Evolutionary conservation across 1,140 invertebrate species (phyloP).

Genomic region (Hydropsyche tenuis): DNA sequence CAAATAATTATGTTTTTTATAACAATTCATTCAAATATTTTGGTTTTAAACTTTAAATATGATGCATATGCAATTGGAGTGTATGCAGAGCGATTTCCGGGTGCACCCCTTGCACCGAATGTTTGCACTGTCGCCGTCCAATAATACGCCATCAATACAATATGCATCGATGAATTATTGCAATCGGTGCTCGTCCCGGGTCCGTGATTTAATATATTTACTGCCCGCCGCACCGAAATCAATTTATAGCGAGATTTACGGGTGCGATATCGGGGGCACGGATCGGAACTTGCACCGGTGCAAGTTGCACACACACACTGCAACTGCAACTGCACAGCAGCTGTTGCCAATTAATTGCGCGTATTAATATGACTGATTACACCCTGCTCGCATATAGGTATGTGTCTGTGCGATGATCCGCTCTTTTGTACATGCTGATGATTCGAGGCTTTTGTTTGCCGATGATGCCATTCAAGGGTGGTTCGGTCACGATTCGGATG

Average conservation of each 20-base stretch:
- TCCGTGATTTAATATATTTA: constrained; percentile 46
- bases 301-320: background rate
- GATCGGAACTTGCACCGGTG: constrained; percentile 36
- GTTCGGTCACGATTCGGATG: too few relatives aligned
- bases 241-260: constrained; percentile 49
- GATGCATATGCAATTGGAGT: too few relatives aligned
- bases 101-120: constrained; percentile 9
- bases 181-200: constrained; percentile 35
- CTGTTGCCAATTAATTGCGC: constrained; percentile 32
- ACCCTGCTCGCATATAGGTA: background rate
- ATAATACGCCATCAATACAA: constrained; percentile 49
- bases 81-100: too few relatives aligned
- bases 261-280: constrained; percentile 39
- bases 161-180: constrained; percentile 47
- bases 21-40: too few relatives aligned
- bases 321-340: background rate
- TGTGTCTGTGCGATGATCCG: constrained; percentile 1
- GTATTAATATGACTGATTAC: constrained; percentile 26
- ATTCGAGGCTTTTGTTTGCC: background rate
- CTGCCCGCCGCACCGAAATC: constrained; percentile 35
- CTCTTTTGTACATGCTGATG: background rate
- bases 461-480: too few relatives aligned
- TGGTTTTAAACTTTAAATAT: too few relatives aligned
- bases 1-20: too few relatives aligned
- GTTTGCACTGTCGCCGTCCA: constrained; percentile 41